Evolutionary conservation across 1,140 invertebrate species (phyloP).

Genomic region (Atta texana): DNA sequence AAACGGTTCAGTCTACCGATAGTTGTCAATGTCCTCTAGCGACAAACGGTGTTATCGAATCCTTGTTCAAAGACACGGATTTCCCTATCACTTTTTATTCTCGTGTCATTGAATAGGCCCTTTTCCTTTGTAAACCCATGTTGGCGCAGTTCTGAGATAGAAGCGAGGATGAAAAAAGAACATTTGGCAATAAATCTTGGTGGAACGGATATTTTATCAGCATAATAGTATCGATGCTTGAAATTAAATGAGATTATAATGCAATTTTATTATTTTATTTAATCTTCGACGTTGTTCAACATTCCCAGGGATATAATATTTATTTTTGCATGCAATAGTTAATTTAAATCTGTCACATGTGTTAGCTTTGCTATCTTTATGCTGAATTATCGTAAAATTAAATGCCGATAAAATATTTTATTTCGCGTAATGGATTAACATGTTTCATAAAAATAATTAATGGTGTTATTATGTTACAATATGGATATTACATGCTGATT

Average conservation of each 20-base stretch:
- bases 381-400: constrained; percentile 1
- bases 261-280: constrained; percentile 31
- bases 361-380: neutral
- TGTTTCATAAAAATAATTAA: constrained; percentile 24
- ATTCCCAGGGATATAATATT: neutral
- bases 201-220: constrained; percentile 41
- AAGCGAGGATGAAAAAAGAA: neutral
- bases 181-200: constrained; percentile 44
- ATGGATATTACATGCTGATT: neutral
- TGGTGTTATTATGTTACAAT: neutral
- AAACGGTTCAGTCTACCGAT: constrained; percentile 30
- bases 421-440: constrained; percentile 8
- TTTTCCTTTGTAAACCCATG: constrained; percentile 40
- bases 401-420: constrained; percentile 43
- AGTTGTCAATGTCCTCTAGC: constrained; percentile 47
- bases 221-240: constrained; percentile 28
- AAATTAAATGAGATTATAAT: constrained; percentile 48
- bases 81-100: constrained; percentile 49
- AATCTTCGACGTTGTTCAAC: neutral
- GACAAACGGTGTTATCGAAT: constrained; percentile 58
- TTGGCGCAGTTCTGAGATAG: neutral
- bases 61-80: constrained; percentile 60
- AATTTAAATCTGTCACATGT: constrained; percentile 33
- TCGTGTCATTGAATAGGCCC: constrained; percentile 38
- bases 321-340: constrained; percentile 41